These are phyloP conservation scores for Strigamia transsilvanica DNA, from an alignment of 2,888 invertebrate genomes.

Conservation along the genomic window DNA sequence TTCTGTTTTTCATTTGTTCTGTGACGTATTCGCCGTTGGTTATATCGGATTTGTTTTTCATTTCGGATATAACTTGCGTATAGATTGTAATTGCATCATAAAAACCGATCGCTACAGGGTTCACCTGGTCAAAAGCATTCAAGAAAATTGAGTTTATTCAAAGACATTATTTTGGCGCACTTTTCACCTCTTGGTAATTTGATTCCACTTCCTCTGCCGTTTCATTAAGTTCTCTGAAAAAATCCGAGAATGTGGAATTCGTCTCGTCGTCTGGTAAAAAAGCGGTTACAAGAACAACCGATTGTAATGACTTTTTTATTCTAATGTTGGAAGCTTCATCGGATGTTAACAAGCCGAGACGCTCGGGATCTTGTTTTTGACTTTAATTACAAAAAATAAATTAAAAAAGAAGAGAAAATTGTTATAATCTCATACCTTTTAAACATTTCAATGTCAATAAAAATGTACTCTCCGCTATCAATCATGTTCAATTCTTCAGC, in stretches of 20 bases:
- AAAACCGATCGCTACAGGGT: conserved; percentile 35
- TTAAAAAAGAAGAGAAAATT: background rate
- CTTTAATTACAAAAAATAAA: background rate
- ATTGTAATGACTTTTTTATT: conserved; percentile 19
- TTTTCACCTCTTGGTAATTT: conserved; percentile 36
- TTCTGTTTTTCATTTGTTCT: conserved; percentile 10
- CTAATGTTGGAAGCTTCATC: background rate
- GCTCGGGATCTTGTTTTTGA: conserved; percentile 13
- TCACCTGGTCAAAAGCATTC: conserved; percentile 41
- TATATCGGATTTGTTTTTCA: background rate
- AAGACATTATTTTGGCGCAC: conserved; percentile 40
- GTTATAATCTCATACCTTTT: background rate
- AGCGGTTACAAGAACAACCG: conserved; percentile 22
- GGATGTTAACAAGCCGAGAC: background rate
- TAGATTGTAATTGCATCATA: conserved; percentile 45
- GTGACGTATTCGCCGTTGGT: background rate
- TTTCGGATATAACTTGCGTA: background rate
- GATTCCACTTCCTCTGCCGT: conserved; percentile 3
- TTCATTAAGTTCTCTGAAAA: conserved; percentile 28
- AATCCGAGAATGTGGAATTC: conserved; percentile 7
- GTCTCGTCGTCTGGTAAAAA: conserved; percentile 20
- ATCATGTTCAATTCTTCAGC: conserved; percentile 51
- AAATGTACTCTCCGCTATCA: conserved; percentile 50
- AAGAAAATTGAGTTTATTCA: conserved; percentile 34
- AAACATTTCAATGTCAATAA: conserved; percentile 42